Evolutionary conservation across 2,797 vertebrate genomes (phyloP).

Genomic region (Phataginus tricuspis): DNA sequence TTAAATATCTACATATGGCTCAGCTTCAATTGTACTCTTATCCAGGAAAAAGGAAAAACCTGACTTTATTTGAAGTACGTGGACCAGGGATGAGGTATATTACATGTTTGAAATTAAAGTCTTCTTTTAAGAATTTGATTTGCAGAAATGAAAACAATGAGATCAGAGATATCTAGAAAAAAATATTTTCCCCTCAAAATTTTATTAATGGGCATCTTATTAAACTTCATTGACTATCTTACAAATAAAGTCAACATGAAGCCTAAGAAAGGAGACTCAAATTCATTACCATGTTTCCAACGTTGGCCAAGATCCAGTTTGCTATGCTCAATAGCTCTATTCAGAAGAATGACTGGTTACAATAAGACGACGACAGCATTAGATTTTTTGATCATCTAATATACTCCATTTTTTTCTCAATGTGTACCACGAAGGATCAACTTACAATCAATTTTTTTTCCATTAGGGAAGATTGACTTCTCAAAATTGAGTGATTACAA

Average conservation of each 20-base stretch:
- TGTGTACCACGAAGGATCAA: too few relatives aligned
- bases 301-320: not conserved
- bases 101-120: not conserved
- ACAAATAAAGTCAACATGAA: not conserved
- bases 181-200: not conserved
- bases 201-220: not conserved
- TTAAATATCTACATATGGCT: not conserved
- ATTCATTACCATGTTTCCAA: not conserved
- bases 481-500: not conserved
- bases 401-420: not conserved
- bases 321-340: not conserved
- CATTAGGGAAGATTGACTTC: not conserved
- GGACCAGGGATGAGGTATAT: not conserved
- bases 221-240: not conserved
- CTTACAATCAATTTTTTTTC: not conserved
- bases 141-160: not conserved
- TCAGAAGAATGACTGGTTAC: not conserved
- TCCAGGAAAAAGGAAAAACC: not conserved
- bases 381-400: not conserved
- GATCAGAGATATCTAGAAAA: not conserved
- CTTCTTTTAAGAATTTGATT: not conserved
- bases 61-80: not conserved
- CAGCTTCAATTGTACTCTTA: not conserved
- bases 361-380: not conserved
- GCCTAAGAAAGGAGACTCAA: not conserved